Percentiles rank a stretch among this genome's conserved stretches.
These are phyloP conservation scores for Typhlomys cinereus DNA, from an alignment of 2,113 vertebrate species.

Conservation along the genomic window DNA sequence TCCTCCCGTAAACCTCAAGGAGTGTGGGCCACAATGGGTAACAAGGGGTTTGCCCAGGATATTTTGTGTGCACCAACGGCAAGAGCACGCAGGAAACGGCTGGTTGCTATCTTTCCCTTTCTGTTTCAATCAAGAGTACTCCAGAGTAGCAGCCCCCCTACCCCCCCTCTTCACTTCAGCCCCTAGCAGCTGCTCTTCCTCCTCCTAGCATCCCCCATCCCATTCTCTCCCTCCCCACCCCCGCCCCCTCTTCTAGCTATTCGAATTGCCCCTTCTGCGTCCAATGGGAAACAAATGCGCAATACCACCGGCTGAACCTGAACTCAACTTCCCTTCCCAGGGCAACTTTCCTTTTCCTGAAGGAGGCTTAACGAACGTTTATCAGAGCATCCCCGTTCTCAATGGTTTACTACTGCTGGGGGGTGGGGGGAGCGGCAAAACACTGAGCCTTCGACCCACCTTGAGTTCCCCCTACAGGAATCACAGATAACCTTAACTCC, in stretches of 20 bases:
- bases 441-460: constrained; percentile 22
- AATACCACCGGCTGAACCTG: constrained; percentile 67
- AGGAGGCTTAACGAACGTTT: background rate
- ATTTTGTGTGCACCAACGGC: constrained; percentile 66
- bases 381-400: constrained; percentile 7
- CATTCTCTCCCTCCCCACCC: background rate
- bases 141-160: constrained; percentile 58
- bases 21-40: constrained; percentile 75
- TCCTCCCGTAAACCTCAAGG: constrained; percentile 71
- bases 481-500: constrained; percentile 1
- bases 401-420: background rate
- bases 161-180: constrained; percentile 45
- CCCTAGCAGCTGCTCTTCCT: constrained; percentile 73
- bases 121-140: constrained; percentile 80
- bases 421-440: constrained; percentile 25
- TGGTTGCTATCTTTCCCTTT: constrained; percentile 80
- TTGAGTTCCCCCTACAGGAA: background rate
- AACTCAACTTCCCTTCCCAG: constrained; percentile 69
- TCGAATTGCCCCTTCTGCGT: constrained; percentile 59
- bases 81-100: constrained; percentile 75
- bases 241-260: too few relatives aligned
- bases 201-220: constrained; percentile 52
- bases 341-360: constrained; percentile 62
- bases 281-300: constrained; percentile 72
- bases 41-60: constrained; percentile 74